Percentiles rank a stretch among this genome's conserved stretches.
Evolutionary conservation across 2,797 vertebrate species (phyloP).

Genomic region (Steatocranus sp.): DNA sequence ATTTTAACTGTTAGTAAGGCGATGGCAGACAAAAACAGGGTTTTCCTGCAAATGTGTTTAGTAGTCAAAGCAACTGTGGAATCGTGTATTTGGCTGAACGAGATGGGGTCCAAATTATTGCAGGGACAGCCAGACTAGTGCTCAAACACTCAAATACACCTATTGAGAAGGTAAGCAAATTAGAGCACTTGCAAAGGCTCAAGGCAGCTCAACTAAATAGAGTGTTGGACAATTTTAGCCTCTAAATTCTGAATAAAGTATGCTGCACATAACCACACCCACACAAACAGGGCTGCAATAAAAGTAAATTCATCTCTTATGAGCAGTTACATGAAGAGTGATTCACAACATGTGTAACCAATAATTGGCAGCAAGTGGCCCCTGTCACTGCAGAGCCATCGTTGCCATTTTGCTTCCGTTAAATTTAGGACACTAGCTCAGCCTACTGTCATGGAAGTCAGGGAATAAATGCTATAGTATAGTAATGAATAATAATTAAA

Average conservation of each 20-base stretch:
- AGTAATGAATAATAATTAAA: neutral
- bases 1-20: constrained; percentile 40
- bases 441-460: neutral
- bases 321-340: constrained; percentile 2
- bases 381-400: neutral
- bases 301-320: neutral
- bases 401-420: constrained; percentile 11
- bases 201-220: constrained; percentile 26
- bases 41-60: constrained; percentile 37
- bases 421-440: neutral
- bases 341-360: neutral
- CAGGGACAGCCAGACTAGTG: constrained; percentile 17
- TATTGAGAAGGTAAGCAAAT: constrained; percentile 55
- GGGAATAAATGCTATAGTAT: neutral
- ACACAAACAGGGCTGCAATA: neutral
- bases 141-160: constrained; percentile 32
- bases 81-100: neutral
- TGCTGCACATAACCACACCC: neutral
- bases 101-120: constrained; percentile 28
- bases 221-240: constrained; percentile 9
- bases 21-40: constrained; percentile 20
- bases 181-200: constrained; percentile 27
- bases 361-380: constrained; percentile 5
- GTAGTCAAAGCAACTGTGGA: constrained; percentile 24
- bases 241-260: constrained; percentile 12